Evolutionary conservation across 2,113 vertebrate genomes (phyloP), one percentile per base, ranked within the genome.

Genomic region (Cinclus mexicanus): DNA sequence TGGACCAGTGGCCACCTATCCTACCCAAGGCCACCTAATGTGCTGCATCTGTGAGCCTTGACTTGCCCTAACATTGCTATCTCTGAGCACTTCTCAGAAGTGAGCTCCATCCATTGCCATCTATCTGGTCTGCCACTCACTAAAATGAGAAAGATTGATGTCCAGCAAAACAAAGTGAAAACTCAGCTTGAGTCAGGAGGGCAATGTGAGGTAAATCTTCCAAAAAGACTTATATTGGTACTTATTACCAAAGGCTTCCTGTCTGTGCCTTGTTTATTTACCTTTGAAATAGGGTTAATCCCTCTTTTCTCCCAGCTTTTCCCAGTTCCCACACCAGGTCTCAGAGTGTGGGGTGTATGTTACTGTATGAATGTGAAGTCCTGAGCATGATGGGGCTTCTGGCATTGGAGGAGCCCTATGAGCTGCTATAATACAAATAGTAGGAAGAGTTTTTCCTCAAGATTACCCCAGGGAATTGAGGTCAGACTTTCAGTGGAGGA

Each of bases 401-500:
- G 76, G 76, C 24, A 16, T 7, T 81, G 64, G 35, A 77, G 56
- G 26, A 91, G 12, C 55, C 69, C 69, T 81, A 26, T 2, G 26
- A 83, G 55, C 64, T 70, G 89, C 80, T 92, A n/a, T 78, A 94
- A 93, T 49, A 93, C 60, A 93, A 49, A 94, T 37, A 87, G 76
- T 39, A 68, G 52, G 24, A 91, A 94, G 89, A 89, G 68, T 87
- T 96, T 96, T 97, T 80, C 79, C 64, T 71, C 44, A 33, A 83
- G 86, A 95, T 94, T 93, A 94, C 86, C 87, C 89, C 49, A 63
- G 93, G 64, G 94, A 49, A 78, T 56, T 83, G 89, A 94, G 91
- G 93, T 97, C 94, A 97, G 94, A 68, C 93, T 90, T 91, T 89
- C 93, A 78, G 80, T 26, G 69, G 81, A 87, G 77, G 80, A 94